Percentiles rank a stretch among this genome's conserved stretches.
phyloP scores from a whole-genome alignment of 2,888 invertebrate species.

The Ceramica pisi region DNA sequence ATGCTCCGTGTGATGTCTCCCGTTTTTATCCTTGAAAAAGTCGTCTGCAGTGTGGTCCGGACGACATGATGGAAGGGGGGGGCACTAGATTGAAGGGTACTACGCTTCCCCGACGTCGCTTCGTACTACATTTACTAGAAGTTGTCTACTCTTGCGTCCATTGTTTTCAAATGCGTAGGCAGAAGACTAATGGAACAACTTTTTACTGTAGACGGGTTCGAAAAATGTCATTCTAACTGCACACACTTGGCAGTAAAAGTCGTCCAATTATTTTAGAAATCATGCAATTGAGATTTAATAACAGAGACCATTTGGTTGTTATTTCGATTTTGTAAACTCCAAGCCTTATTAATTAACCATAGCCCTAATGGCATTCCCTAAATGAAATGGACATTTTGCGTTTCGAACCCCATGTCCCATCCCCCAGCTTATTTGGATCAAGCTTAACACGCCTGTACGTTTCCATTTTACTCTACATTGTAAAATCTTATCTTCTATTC shows the following conservation, averaged over 20 bases:
- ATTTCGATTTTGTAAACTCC: background rate
- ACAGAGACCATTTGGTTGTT: background rate
- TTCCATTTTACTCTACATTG: slow-evolving; percentile 19
- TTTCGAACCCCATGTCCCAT: background rate
- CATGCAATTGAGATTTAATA: slow-evolving; percentile 1
- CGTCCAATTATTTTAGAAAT: background rate
- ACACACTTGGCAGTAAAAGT: background rate
- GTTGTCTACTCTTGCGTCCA: slow-evolving; percentile 64
- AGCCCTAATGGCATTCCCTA: background rate
- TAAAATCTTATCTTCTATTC: slow-evolving; percentile 31
- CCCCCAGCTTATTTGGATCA: slow-evolving; percentile 17
- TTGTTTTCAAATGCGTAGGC: slow-evolving; percentile 59
- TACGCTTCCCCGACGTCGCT: slow-evolving; percentile 71
- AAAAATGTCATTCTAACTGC: background rate
- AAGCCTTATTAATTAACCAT: background rate
- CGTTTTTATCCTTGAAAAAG: slow-evolving; percentile 67
- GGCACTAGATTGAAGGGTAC: slow-evolving; percentile 80
- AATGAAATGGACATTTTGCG: slow-evolving; percentile 10
- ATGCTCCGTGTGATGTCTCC: slow-evolving; percentile 49
- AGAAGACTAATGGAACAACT: slow-evolving; percentile 44
- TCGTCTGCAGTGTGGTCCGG: slow-evolving; percentile 60
- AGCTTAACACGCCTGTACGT: background rate
- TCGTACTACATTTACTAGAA: slow-evolving; percentile 74
- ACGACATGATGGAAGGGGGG: slow-evolving; percentile 67
- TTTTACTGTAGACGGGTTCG: slow-evolving; percentile 5